These are phyloP conservation scores for Gryllus longicercus DNA, from an alignment of 2,888 invertebrate genomes.

Conservation along the genomic window DNA sequence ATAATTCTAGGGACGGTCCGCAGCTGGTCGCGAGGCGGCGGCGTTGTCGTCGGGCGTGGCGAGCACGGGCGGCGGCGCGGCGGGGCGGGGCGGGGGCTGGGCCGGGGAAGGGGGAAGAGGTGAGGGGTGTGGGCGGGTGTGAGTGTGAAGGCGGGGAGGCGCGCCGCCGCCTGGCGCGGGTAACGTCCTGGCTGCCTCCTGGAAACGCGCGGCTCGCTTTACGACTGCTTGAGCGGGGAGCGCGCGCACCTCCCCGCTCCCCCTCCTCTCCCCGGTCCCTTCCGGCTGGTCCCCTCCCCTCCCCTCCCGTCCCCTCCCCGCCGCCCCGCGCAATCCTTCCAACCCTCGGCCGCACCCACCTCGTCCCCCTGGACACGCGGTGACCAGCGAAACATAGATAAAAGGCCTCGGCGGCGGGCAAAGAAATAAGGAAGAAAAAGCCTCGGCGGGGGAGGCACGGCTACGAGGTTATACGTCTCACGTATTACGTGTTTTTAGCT, in stretches of 20 bases:
- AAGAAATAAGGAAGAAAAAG: conserved; percentile 2
- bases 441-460: background rate
- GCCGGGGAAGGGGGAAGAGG: background rate
- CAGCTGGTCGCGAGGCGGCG: background rate
- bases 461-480: conserved; percentile 2
- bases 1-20: background rate
- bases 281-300: background rate
- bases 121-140: background rate
- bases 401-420: conserved; percentile 1
- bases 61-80: background rate
- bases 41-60: background rate
- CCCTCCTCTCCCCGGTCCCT: background rate
- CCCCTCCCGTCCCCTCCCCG: background rate
- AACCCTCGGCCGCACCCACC: background rate
- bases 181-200: background rate
- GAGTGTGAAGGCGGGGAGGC: background rate
- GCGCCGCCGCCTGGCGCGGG: background rate
- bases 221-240: conserved; percentile 4
- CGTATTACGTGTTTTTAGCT: background rate
- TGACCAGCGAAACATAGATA: background rate
- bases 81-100: background rate
- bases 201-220: background rate
- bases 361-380: background rate
- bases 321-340: background rate
- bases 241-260: background rate